Evolutionary conservation across 2,113 vertebrate genomes (phyloP).

Genomic region (Melanostigma gelatinosum): DNA sequence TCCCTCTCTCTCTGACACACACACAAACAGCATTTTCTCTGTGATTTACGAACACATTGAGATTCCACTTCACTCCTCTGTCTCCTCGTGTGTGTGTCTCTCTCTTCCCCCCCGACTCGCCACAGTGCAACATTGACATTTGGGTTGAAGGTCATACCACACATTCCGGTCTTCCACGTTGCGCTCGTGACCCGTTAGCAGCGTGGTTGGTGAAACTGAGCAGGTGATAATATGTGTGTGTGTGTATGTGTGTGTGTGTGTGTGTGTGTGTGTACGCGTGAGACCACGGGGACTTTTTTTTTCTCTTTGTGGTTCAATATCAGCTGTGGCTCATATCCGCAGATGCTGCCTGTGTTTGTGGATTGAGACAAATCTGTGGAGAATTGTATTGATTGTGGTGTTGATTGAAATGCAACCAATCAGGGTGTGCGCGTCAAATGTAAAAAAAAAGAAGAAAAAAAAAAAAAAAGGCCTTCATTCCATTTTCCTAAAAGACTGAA

Average conservation of each 20-base stretch:
- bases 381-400: constrained; percentile 62
- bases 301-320: constrained; percentile 51
- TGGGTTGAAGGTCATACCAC: constrained; percentile 79
- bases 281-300: constrained; percentile 33
- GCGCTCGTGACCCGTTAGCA: constrained; percentile 73
- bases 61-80: constrained; percentile 73
- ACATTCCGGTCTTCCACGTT: constrained; percentile 74
- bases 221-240: constrained; percentile 48
- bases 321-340: constrained; percentile 51
- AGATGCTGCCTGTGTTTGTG: constrained; percentile 62
- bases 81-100: constrained; percentile 40
- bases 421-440: constrained; percentile 42
- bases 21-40: constrained; percentile 71
- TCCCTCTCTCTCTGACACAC: constrained; percentile 36
- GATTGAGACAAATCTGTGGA: constrained; percentile 73
- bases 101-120: constrained; percentile 55
- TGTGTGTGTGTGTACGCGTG: too few relatives aligned
- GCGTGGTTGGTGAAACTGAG: constrained; percentile 50
- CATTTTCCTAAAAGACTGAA: constrained; percentile 28
- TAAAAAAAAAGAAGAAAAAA: constrained; percentile 25
- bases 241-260: too few relatives aligned
- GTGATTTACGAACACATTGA: constrained; percentile 76
- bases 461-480: constrained; percentile 7
- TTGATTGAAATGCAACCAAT: constrained; percentile 67
- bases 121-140: constrained; percentile 77